These are phyloP conservation scores for Ctenochaetus hawaiiensis DNA, from an alignment of 2,797 vertebrate species.

Conservation along the genomic window DNA sequence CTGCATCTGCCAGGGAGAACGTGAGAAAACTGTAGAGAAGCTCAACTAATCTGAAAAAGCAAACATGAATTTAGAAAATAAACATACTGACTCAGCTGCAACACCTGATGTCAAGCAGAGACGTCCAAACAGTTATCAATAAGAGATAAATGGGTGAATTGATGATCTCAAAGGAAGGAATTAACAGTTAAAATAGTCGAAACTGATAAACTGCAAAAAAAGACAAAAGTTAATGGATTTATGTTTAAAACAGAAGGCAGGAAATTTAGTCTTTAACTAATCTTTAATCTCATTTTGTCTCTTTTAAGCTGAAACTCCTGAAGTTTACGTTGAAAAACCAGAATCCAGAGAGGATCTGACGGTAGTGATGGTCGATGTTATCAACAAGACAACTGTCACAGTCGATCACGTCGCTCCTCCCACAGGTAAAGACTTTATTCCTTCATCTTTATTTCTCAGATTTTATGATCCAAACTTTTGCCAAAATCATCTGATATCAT, in stretches of 20 bases:
- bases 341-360: constrained; percentile 45
- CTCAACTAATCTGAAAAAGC: background rate
- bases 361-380: constrained; percentile 22
- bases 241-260: no score
- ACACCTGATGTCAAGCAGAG: no score
- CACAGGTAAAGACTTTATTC: constrained; percentile 50
- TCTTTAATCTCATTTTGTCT: background rate
- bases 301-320: constrained; percentile 55
- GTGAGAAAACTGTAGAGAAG: background rate
- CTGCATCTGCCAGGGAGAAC: background rate
- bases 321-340: constrained; percentile 16
- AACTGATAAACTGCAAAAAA: no score
- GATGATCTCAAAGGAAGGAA: no score
- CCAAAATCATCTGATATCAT: background rate
- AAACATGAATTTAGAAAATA: no score
- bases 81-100: no score
- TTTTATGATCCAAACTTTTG: background rate
- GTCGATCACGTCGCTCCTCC: constrained; percentile 45
- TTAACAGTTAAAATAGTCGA: no score
- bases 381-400: constrained; percentile 53
- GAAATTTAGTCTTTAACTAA: background rate
- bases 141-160: no score
- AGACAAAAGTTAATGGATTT: no score
- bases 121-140: no score
- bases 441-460: background rate